These are phyloP conservation scores for Drosophila parthenogenetica DNA, from an alignment of 2,888 invertebrate species.

Conservation along the genomic window DNA sequence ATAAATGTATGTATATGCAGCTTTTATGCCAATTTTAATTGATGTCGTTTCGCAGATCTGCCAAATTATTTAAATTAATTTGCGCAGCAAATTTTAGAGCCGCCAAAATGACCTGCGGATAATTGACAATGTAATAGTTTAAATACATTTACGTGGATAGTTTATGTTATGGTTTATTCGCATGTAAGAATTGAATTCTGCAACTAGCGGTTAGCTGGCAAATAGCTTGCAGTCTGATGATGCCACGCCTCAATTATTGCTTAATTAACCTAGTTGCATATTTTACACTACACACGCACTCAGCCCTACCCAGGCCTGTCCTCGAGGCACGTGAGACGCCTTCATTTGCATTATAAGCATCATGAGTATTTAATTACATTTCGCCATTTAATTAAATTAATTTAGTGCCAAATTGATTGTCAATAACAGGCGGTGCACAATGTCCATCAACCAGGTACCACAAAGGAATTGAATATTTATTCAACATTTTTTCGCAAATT, in stretches of 20 bases:
- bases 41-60: slow-evolving; percentile 47
- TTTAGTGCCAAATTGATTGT: slow-evolving; percentile 71
- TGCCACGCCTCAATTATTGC: slow-evolving; percentile 69
- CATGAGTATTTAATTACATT: slow-evolving; percentile 77
- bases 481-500: slow-evolving; percentile 3
- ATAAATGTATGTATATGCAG: slow-evolving; percentile 26
- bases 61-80: slow-evolving; percentile 74
- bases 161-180: background rate
- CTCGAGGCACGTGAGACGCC: slow-evolving; percentile 59
- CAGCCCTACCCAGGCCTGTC: slow-evolving; percentile 2
- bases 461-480: slow-evolving; percentile 28
- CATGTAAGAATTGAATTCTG: slow-evolving; percentile 12
- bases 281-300: slow-evolving; percentile 58
- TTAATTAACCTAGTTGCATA: slow-evolving; percentile 81
- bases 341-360: slow-evolving; percentile 69
- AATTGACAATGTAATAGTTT: slow-evolving; percentile 63
- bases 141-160: slow-evolving; percentile 54
- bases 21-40: slow-evolving; percentile 62
- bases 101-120: slow-evolving; percentile 51
- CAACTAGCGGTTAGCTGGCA: slow-evolving; percentile 4
- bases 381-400: slow-evolving; percentile 81
- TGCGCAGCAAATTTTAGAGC: slow-evolving; percentile 60
- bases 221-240: slow-evolving; percentile 10
- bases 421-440: slow-evolving; percentile 52
- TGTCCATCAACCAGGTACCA: slow-evolving; percentile 37